These are phyloP conservation scores for Acyrthosiphon pisum DNA, from an alignment of 1,140 invertebrate genomes.

Conservation along the genomic window DNA sequence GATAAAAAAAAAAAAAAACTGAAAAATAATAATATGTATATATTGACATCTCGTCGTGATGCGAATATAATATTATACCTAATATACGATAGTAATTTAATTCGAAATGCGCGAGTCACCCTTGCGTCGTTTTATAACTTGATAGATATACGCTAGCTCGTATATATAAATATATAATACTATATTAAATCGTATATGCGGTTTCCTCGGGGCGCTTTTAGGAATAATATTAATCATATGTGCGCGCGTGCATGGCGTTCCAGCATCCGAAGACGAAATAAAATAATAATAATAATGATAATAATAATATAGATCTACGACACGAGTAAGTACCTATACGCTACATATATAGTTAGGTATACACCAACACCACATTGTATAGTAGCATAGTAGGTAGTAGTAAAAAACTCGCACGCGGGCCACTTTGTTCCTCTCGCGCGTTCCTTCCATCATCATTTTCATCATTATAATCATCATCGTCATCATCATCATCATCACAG, in stretches of 20 bases:
- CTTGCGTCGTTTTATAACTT: neutral
- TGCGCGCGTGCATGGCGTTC: neutral
- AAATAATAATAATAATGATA: neutral
- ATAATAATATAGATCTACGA: constrained; percentile 6
- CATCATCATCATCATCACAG: no score
- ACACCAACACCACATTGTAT: neutral
- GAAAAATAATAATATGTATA: neutral
- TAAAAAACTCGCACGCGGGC: neutral
- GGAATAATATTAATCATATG: neutral
- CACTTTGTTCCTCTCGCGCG: constrained; percentile 12
- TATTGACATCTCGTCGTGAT: neutral
- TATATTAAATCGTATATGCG: neutral
- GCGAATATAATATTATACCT: neutral
- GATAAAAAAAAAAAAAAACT: neutral
- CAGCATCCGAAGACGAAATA: neutral
- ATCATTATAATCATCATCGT: neutral
- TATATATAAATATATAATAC: neutral
- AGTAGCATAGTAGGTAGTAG: neutral
- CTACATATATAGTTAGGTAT: neutral
- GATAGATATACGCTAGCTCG: no score
- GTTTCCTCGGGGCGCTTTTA: neutral
- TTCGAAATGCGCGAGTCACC: neutral
- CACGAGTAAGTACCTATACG: constrained; percentile 3
- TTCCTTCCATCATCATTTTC: neutral
- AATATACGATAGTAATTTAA: neutral